Percentiles rank a stretch among this genome's conserved stretches.
phyloP scores from a whole-genome alignment of 2,113 vertebrate species.

The Anoplopoma fimbria region DNA sequence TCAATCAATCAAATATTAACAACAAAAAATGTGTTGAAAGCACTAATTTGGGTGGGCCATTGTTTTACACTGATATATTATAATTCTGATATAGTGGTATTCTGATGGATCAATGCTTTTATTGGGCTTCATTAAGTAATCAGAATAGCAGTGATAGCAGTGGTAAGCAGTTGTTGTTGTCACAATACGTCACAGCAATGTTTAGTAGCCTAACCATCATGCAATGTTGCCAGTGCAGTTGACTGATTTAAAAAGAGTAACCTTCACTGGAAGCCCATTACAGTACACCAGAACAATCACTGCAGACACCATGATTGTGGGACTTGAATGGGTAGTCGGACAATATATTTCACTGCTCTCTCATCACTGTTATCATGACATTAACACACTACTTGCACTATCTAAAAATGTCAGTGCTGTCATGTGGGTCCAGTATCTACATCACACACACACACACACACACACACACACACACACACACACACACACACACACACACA shows the following conservation, averaged over 20 bases:
- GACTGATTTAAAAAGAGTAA: slow-evolving; percentile 8
- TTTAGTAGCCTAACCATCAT: not conserved
- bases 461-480: not conserved
- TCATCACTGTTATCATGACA: slow-evolving; percentile 26
- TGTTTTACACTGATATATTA: not conserved
- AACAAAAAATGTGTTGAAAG: not conserved
- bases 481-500: not conserved
- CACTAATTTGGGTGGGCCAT: not conserved
- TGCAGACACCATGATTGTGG: not conserved
- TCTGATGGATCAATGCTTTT: not conserved
- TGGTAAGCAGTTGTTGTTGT: not conserved
- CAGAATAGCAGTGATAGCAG: not conserved
- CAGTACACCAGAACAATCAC: not conserved
- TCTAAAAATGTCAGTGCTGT: slow-evolving; percentile 14
- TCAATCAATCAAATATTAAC: not conserved
- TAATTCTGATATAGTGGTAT: not conserved
- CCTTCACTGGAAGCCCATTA: slow-evolving; percentile 1
- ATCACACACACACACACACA: not conserved
- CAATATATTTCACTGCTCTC: slow-evolving; percentile 22
- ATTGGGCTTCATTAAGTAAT: not conserved
- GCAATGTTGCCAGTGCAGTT: not conserved
- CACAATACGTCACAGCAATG: not conserved
- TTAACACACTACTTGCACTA: slow-evolving; percentile 9
- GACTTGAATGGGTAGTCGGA: slow-evolving; percentile 6
- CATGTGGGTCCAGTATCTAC: not conserved